Base-by-base conservation (phyloP, 2,113 vertebrate species). In the Lycaon pictus region DNA sequence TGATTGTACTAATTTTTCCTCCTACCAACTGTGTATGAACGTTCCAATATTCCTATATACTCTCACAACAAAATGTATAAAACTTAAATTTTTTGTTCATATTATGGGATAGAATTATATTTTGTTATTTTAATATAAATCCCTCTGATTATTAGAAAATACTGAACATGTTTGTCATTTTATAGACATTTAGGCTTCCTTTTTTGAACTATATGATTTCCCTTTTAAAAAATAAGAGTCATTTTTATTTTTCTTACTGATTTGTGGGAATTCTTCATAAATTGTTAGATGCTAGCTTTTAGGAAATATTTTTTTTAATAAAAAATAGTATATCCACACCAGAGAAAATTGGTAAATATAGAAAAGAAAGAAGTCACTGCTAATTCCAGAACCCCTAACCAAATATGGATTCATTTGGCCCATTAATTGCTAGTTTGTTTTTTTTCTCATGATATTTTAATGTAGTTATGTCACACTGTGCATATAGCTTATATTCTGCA, bases 201-300 rank as follows among this genome's bases (percentile, higher is more conserved):
- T 93, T 95, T 95, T 51, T 94, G 29, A 91, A 62, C 53, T 92
- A 58, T 85, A 35, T 81, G 82, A 37, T 67, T 96, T 95, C 17
- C 2, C 8, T 79, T 90, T 83, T 77, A 55, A 22, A 76, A 77
- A 80, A 25, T 56, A 85, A 71, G 22, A 71, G 2, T 76, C 35
- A 80, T 51, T 93, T 76, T 13, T 69, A 56, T 80, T 94, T 95
- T 96, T 87, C 53, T 83, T 91, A 67, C 22, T 81, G n/a, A 65
- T 63, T 88, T 71, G 12, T 83, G 62, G 43, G 4, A 74, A 74
- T 90, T 74, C 19, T 65, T 90, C 60, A 86, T 95, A 89, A 67
- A 35, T 74, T 29, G 74, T 69, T 93, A 93, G 37, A 56, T 88
- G 37, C 37, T 20, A 53, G 6, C 19, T 89, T 92, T 74, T 90